phyloP scores from a whole-genome alignment of 2,113 vertebrate genomes.

The Laticauda colubrina region DNA sequence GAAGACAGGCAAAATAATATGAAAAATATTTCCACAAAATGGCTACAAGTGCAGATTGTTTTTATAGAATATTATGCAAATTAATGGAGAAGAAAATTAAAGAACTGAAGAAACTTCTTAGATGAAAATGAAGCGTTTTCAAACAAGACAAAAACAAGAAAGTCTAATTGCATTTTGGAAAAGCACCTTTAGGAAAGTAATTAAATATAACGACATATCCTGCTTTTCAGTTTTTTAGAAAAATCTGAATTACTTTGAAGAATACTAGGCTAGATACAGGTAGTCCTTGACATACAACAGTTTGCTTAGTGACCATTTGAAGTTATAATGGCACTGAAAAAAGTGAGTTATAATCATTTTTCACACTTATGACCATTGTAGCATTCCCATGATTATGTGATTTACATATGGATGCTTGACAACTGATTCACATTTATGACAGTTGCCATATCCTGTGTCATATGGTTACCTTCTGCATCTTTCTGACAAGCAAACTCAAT shows the following conservation, averaged over 20 bases:
- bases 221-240: background rate
- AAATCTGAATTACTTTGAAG: background rate
- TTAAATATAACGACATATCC: background rate
- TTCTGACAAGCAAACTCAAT: background rate
- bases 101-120: background rate
- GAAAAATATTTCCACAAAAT: background rate
- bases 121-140: background rate
- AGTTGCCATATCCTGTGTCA: background rate
- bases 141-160: background rate
- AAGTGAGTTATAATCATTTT: background rate
- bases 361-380: background rate
- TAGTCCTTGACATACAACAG: background rate
- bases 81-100: background rate
- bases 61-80: background rate
- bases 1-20: background rate
- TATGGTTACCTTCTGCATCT: background rate
- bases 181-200: background rate
- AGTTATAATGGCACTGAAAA: background rate
- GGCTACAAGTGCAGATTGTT: background rate
- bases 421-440: background rate
- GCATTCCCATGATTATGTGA: background rate
- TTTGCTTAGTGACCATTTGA: background rate
- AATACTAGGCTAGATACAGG: background rate
- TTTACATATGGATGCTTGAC: background rate
- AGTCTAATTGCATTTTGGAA: background rate